These are phyloP conservation scores for Mico argentatus DNA, from an alignment of 2,797 vertebrate genomes.

Conservation along the genomic window DNA sequence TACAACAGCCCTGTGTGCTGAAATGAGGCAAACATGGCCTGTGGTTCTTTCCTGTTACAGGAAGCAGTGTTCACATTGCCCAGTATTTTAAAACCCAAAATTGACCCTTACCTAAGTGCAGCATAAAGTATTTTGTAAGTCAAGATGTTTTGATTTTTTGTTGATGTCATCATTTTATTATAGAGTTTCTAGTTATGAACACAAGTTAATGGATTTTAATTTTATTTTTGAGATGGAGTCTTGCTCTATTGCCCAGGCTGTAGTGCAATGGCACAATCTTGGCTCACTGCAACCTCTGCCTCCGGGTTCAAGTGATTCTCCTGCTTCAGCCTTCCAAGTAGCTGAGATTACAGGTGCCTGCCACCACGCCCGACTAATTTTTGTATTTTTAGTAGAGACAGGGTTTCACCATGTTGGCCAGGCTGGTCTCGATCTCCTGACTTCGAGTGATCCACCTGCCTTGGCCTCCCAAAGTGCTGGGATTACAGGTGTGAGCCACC, in stretches of 20 bases:
- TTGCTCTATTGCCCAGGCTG: background rate
- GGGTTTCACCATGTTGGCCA: background rate
- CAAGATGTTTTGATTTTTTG: background rate
- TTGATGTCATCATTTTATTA: background rate
- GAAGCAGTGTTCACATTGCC: background rate
- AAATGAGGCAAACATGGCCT: background rate
- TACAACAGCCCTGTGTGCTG: background rate
- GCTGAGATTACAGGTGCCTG: background rate
- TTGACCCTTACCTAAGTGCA: background rate
- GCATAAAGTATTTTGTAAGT: background rate
- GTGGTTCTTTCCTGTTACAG: background rate
- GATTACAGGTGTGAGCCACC: background rate
- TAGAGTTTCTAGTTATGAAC: background rate
- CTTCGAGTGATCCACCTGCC: background rate
- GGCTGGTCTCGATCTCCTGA: background rate
- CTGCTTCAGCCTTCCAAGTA: background rate
- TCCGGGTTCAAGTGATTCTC: background rate
- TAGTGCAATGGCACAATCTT: background rate
- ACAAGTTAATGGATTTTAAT: background rate
- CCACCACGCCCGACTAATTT: background rate
- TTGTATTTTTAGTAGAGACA: background rate
- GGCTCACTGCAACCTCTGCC: background rate
- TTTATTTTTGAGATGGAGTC: background rate
- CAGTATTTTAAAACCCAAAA: background rate
- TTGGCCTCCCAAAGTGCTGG: background rate